Evolutionary conservation across 2,888 invertebrate genomes (phyloP), one percentile per base, ranked within the genome.

Genomic region (Kuschelorhynchus macadamiae): DNA sequence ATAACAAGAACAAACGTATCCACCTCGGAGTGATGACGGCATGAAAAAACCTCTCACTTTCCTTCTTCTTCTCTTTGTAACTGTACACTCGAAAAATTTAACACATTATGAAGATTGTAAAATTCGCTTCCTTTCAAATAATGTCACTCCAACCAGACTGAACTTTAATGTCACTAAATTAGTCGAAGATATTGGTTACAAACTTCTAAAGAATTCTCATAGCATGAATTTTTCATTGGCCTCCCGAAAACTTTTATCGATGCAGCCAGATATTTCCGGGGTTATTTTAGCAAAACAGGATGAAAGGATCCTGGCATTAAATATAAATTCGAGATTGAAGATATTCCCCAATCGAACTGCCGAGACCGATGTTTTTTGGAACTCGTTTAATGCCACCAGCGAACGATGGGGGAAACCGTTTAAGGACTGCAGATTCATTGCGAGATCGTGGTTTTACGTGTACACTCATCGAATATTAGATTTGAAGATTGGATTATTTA

Each of bases 321-420:
- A 81, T 64, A 70, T 80, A 25, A 72, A 75, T 18, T 77, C 75
- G 3, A 74, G 79, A 49, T 70, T 81, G 61, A 80, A 75, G 59
- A 77, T 81, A 46, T 81, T 81, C 67, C 74, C 75, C 4, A 81
- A 81, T 55, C 61, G 71, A 55, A 78, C 87, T 1, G 80, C 81
- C 5, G 83, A 85, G 4, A 82, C 87, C 16, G 86, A 86, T 52
- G 85, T 84, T 74, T 88, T 87, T 76, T 88, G 88, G 88, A 83
- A 84, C 39, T 85, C 86, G 0, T 59, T 63, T 36, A 42, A 53
- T 11, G 80, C 83, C 9, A 85, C 86, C 0, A 67, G 73, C 2
- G 75, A 73, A 16, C 82, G 82, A n/a, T 85, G 84, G 84, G 76
- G 81, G n/a, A 76, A 78, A 25, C 80, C 83, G 18, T 83, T 84